Evolutionary conservation across 2,113 vertebrate genomes (phyloP), one percentile per base, ranked within the genome.

Genomic region (Beaufortia kweichowensis): DNA sequence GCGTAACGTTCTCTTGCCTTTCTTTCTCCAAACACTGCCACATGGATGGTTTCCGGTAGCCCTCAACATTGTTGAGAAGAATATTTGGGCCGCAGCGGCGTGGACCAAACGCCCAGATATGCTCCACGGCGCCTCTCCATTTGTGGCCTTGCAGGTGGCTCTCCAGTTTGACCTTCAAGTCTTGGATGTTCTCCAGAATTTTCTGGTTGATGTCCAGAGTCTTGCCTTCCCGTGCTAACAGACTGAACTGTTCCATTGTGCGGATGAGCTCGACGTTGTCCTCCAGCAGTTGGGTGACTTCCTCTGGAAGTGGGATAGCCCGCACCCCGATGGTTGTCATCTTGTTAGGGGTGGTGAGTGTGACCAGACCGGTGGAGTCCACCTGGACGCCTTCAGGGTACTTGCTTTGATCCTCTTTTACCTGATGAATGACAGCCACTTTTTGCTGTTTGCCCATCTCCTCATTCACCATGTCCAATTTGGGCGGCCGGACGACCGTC

Each of bases 391-490:
- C 94, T 73, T 95, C 95, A 0, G 94, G 94, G 41, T 85, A 84
- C 84, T 89, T 95, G 43, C 77, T 90, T 21, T 92, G 95, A 19
- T 96, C 97, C 1, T 98, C 96, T 81, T 93, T 96, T 0, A 92
- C 85, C 89, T 96, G 95, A 72, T 95, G 96, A 81, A 97, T 96
- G 61, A 98, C 92, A 0, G 96, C 95, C 1, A 98, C 89, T 85
- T 98, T 98, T 31, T 98, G 96, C 79, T 98, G 96, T 72, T 82
- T 94, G 29, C 97, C 97, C 56, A 99, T 91, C 1, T 98, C 97
- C 87, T 98, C 96, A n/a, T 99, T 99, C 78, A 99, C 97, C 97
- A 98, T 99, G 82, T 99, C 97, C 0, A 99, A 91, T 87, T 94
- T 97, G 0, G 97, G 96, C 24, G 95, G 95, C n/a, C 94, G 94